These are phyloP conservation scores for Hormaphis cornu DNA, from an alignment of 1,140 invertebrate species.

Conservation along the genomic window DNA sequence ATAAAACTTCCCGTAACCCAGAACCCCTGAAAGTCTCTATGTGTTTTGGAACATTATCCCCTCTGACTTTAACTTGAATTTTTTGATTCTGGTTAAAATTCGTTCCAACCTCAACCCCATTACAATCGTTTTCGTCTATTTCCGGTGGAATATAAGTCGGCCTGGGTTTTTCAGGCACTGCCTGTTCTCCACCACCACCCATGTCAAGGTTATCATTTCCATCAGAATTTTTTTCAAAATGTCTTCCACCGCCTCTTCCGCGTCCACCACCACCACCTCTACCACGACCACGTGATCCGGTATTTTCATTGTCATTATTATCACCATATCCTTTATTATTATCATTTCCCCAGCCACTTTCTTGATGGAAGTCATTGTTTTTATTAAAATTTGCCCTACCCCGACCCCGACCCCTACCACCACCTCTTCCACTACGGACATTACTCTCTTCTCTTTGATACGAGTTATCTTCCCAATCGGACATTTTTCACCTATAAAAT, in stretches of 20 bases:
- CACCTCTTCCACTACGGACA: conserved; percentile 9
- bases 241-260: background rate
- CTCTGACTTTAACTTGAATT: conserved; percentile 47
- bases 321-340: background rate
- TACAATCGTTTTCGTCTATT: conserved; percentile 56
- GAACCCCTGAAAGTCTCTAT: conserved; percentile 63
- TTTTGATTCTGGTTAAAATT: conserved; percentile 58
- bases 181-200: background rate
- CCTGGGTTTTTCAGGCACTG: conserved; percentile 7
- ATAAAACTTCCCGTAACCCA: conserved; percentile 54
- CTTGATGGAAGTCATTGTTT: background rate
- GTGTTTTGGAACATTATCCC: conserved; percentile 53
- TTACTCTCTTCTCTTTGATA: background rate
- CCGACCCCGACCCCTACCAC: background rate
- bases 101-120: conserved; percentile 64
- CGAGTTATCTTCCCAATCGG: background rate
- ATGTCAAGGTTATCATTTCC: background rate
- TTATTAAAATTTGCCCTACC: background rate
- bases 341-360: background rate
- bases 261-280: background rate
- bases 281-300: background rate
- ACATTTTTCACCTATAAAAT: background rate
- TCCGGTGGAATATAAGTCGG: conserved; percentile 69
- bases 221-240: background rate
- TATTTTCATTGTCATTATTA: background rate